A percentile compares a stretch with the other conserved stretches of the same genome.
These are phyloP conservation scores for Coccyzus lansbergi DNA, from an alignment of 2,797 vertebrate genomes.

Conservation along the genomic window DNA sequence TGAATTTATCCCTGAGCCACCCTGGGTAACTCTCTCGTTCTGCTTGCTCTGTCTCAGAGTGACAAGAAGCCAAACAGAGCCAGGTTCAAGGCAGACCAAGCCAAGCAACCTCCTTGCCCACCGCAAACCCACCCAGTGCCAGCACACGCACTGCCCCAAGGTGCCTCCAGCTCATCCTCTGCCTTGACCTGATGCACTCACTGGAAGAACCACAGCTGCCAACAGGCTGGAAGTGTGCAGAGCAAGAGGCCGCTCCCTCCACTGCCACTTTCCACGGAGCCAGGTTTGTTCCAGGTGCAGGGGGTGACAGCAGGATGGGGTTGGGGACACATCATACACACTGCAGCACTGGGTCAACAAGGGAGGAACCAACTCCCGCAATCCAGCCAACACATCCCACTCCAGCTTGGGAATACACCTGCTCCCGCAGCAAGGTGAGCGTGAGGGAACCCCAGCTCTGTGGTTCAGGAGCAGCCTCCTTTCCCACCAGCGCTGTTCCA, in stretches of 20 bases:
- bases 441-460: background rate
- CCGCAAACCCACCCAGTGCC: background rate
- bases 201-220: constrained; percentile 2
- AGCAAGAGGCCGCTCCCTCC: constrained; percentile 9
- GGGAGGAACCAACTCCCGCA: background rate
- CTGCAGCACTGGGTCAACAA: background rate
- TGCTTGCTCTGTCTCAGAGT: background rate
- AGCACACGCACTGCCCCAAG: background rate
- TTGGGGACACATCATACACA: accelerated
- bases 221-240: background rate
- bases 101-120: no score
- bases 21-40: background rate
- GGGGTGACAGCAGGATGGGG: background rate
- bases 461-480: background rate
- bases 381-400: background rate
- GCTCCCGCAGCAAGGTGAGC: background rate
- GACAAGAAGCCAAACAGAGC: background rate
- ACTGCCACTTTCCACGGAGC: accelerated
- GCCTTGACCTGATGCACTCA: background rate
- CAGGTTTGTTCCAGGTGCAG: background rate
- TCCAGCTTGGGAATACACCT: accelerated
- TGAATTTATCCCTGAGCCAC: background rate
- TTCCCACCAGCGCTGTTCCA: background rate
- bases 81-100: background rate
- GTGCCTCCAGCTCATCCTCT: background rate